phyloP scores from a whole-genome alignment of 2,888 invertebrate species.

The Platycheirus albimanus region DNA sequence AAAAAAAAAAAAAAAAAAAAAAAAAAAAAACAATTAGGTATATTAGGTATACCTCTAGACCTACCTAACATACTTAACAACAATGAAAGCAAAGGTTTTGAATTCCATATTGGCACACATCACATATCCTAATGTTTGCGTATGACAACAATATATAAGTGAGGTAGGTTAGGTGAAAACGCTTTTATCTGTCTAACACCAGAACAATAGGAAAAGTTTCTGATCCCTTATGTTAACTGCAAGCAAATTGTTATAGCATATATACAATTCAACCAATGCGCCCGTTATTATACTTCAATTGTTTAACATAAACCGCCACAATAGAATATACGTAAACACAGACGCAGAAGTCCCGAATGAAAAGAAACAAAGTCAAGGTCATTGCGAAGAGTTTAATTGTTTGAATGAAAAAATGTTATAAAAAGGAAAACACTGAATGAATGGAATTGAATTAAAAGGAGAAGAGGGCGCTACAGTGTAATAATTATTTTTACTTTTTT shows the following conservation, averaged over 20 bases:
- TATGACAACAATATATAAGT: conserved; percentile 60
- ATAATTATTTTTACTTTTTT: conserved; percentile 72
- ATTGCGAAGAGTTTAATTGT: conserved; percentile 83
- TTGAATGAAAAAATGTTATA: conserved; percentile 77
- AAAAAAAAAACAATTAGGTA: no score
- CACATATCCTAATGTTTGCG: conserved; percentile 45
- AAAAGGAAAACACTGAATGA: conserved; percentile 72
- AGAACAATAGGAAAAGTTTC: conserved; percentile 65
- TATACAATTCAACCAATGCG: conserved; percentile 69
- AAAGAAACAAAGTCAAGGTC: conserved; percentile 82
- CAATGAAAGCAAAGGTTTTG: conserved; percentile 63
- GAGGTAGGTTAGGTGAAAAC: conserved; percentile 67
- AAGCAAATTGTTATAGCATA: conserved; percentile 70
- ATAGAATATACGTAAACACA: conserved; percentile 75
- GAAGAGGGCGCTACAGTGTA: conserved; percentile 73
- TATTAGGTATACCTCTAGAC: no score
- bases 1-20: no score
- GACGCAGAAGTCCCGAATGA: conserved; percentile 74
- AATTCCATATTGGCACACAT: conserved; percentile 60
- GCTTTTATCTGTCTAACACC: conserved; percentile 69
- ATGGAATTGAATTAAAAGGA: conserved; percentile 73
- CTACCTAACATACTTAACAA: conserved; percentile 3
- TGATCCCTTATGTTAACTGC: conserved; percentile 71
- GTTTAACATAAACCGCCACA: conserved; percentile 75
- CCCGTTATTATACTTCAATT: conserved; percentile 73